Evolutionary conservation across 92 coral and sea anemone species (phyloP), one percentile per base, ranked within the genome.

Genomic region (Porites cylindrica): DNA sequence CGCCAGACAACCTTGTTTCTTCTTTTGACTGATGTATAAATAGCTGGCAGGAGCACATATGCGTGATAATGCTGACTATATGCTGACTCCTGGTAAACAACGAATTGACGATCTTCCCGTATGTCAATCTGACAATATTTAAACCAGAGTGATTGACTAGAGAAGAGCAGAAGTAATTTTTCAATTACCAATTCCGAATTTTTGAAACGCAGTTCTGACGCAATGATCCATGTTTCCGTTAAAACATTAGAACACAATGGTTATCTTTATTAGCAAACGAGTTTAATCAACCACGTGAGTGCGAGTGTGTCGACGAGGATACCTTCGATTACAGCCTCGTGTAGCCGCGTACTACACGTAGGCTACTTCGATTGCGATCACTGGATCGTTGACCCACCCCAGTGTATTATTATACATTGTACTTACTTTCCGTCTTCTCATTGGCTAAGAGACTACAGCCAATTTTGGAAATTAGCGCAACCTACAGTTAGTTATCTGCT

Each of bases 221-320:
- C 51, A 71, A 38, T 71, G 54, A 71, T 71, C 20, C 56, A 16
- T 71, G 50, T 18, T 71, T 71, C 76, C 76, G 56, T 50, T 71
- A 20, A 4, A 16, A 14, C 51, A 70, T n/a, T 32, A 32, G 16
- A 56, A 13, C 52, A 70, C n/a, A 70, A 70, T 70, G 75, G 8
- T 9, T 32, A n/a, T 14, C 43, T 29, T 23, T 70, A 70, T 32
- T 70, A 20, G 53, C 75, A 38, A 70, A 43, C n/a, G 1, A 16
- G 13, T 68, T 24, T 18, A 10, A 43, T 29, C 10, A 38, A 4
- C 6, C 17, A 62, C 8, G 20, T 29, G 32, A 29, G 3, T 29
- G 32, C 32, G 0, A 29, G 32, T 29, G 32, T 29, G 32, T 29
- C 32, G 32, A 29, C 32, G 32, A 29, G 32, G 32, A 29, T 29